A percentile compares a stretch with the other conserved stretches of the same genome.
phyloP scores from a whole-genome alignment of 2,888 invertebrate species.

The Agrochola lychnidis region DNA sequence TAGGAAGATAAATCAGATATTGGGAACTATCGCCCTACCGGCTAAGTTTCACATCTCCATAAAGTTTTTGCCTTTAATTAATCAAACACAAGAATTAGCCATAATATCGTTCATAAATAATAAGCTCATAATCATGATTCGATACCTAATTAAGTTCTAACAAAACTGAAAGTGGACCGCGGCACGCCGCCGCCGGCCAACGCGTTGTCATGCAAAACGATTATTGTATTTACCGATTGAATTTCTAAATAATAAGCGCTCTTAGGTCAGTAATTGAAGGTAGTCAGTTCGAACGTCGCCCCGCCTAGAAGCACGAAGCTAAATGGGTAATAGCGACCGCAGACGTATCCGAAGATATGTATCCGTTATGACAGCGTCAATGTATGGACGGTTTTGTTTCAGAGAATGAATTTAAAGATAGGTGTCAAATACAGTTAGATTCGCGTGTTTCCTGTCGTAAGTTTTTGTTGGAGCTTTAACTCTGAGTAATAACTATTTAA shows the following conservation, averaged over 20 bases:
- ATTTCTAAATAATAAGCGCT: constrained; percentile 87
- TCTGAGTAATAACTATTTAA: no score
- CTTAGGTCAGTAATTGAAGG: constrained; percentile 84
- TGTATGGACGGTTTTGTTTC: neutral
- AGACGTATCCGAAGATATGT: constrained; percentile 69
- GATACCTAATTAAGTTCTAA: constrained; percentile 58
- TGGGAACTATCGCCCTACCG: no score
- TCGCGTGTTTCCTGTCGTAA: neutral
- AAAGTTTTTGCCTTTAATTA: no score
- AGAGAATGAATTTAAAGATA: neutral
- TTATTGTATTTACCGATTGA: constrained; percentile 84
- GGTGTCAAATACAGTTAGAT: constrained; percentile 25
- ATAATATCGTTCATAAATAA: constrained; percentile 28
- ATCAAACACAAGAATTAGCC: no score
- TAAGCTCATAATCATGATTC: constrained; percentile 37
- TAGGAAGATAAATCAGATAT: no score
- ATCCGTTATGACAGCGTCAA: constrained; percentile 20
- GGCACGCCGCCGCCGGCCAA: constrained; percentile 66
- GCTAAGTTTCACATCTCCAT: no score
- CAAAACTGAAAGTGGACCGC: constrained; percentile 70
- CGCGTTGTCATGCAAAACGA: constrained; percentile 82
- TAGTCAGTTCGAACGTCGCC: constrained; percentile 76
- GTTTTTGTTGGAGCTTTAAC: constrained; percentile 17
- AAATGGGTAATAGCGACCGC: constrained; percentile 34
- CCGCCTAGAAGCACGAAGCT: constrained; percentile 69